Conservation (phyloP, 2,888 invertebrate species). For the Drosophila formosana region DNA sequence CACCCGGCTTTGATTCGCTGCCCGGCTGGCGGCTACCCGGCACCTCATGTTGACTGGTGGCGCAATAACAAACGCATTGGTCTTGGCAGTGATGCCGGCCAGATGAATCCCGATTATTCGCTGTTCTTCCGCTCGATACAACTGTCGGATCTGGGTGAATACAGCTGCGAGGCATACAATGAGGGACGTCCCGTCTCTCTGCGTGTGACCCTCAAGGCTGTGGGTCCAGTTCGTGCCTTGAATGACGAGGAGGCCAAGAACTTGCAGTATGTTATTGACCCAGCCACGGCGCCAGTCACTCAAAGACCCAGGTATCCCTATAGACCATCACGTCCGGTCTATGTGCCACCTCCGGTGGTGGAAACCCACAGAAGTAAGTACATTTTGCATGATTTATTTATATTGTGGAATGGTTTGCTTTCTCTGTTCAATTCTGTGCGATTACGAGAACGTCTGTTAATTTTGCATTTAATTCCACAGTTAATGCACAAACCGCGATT, state of each 20-base stretch:
- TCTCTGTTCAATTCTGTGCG: not conserved
- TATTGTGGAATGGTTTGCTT: slow-evolving; percentile 17
- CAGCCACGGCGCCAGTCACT: slow-evolving; percentile 85
- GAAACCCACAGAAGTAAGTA: slow-evolving; percentile 63
- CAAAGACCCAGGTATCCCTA: slow-evolving; percentile 84
- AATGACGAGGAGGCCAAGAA: slow-evolving; percentile 87
- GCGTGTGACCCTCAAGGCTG: slow-evolving; percentile 90
- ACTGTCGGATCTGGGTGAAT: slow-evolving; percentile 91
- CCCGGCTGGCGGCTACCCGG: slow-evolving; percentile 92
- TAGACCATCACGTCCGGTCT: slow-evolving; percentile 84
- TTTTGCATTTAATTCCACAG: slow-evolving; percentile 29
- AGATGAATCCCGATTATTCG: slow-evolving; percentile 90
- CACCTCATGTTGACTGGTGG: slow-evolving; percentile 94
- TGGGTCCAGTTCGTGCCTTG: slow-evolving; percentile 88
- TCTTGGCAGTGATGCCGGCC: slow-evolving; percentile 86
- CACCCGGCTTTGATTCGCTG: slow-evolving; percentile 90
- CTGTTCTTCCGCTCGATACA: slow-evolving; percentile 90
- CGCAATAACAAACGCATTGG: slow-evolving; percentile 91
- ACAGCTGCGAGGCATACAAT: slow-evolving; percentile 95
- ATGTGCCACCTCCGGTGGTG: slow-evolving; percentile 70
- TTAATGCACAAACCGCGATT: slow-evolving; percentile 88
- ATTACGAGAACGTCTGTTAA: not conserved
- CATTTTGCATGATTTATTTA: slow-evolving; percentile 39
- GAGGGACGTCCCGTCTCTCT: slow-evolving; percentile 91
- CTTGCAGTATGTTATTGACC: slow-evolving; percentile 87